phyloP scores from a whole-genome alignment of 23 tunicate species.

The Ciona savignyi region DNA sequence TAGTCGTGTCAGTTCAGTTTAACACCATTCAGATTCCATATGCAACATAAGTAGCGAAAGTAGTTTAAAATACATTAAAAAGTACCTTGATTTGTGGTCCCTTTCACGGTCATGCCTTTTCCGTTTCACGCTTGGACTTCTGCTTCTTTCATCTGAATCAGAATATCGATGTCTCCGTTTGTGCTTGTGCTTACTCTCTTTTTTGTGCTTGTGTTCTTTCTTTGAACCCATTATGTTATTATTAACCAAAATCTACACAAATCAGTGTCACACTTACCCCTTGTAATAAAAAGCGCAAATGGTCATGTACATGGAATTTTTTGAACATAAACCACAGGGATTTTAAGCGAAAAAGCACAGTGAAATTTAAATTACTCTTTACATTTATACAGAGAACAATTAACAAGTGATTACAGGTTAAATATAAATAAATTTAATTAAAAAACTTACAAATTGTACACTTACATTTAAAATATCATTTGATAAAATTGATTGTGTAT shows the following conservation, averaged over 20 bases:
- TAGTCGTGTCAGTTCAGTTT: too few relatives aligned
- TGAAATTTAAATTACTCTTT: too few relatives aligned
- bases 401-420: too few relatives aligned
- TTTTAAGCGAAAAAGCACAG: too few relatives aligned
- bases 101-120: slow-evolving; percentile 3
- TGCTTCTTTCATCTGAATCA: slow-evolving; percentile 38
- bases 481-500: too few relatives aligned
- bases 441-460: too few relatives aligned
- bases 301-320: not conserved
- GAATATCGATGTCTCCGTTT: slow-evolving; percentile 41
- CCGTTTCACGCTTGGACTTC: slow-evolving; percentile 57
- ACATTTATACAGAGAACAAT: too few relatives aligned
- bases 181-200: slow-evolving; percentile 10
- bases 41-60: too few relatives aligned
- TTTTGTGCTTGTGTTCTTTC: not conserved
- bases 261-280: not conserved
- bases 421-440: too few relatives aligned
- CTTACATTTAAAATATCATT: too few relatives aligned
- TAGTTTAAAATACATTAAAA: not conserved
- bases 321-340: too few relatives aligned
- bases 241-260: not conserved
- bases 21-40: too few relatives aligned
- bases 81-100: slow-evolving; percentile 31
- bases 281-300: not conserved
- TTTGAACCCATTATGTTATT: not conserved